A percentile compares a stretch with the other conserved stretches of the same genome.
phyloP scores from a whole-genome alignment of 2,888 invertebrate species.

The Ormyrus pomaceus region DNA sequence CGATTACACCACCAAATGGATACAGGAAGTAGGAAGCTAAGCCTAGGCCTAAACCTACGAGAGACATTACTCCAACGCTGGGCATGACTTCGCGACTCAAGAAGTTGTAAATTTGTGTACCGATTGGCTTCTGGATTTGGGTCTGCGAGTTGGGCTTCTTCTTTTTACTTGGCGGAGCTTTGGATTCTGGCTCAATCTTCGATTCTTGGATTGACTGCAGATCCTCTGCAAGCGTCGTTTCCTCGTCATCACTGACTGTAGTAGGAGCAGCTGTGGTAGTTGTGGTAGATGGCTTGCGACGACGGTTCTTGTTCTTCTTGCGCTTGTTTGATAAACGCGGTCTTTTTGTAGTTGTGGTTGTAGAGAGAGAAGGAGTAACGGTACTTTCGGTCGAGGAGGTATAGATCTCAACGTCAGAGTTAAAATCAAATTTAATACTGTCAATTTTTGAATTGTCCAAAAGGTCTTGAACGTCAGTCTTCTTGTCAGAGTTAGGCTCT shows the following conservation, averaged over 20 bases:
- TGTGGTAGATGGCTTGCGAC: slow-evolving; percentile 78
- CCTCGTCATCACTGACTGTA: slow-evolving; percentile 24
- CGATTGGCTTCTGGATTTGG: slow-evolving; percentile 79
- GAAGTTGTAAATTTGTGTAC: slow-evolving; percentile 86
- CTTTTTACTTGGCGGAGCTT: slow-evolving; percentile 73
- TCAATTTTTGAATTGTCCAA: slow-evolving; percentile 76
- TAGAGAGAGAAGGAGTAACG: slow-evolving; percentile 63
- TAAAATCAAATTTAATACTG: slow-evolving; percentile 67
- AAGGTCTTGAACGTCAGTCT: slow-evolving; percentile 73
- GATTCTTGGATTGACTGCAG: slow-evolving; percentile 69
- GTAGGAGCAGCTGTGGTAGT: slow-evolving; percentile 59
- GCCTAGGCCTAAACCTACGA: slow-evolving; percentile 86
- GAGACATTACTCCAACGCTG: slow-evolving; percentile 84
- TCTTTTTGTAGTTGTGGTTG: slow-evolving; percentile 75
- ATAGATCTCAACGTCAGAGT: slow-evolving; percentile 73
- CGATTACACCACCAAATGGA: slow-evolving; percentile 82
- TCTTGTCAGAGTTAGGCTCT: slow-evolving; percentile 58
- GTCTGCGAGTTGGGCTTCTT: slow-evolving; percentile 73
- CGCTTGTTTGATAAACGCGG: slow-evolving; percentile 76
- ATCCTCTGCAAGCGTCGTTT: slow-evolving; percentile 32
- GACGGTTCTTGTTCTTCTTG: slow-evolving; percentile 78
- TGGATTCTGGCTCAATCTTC: slow-evolving; percentile 73
- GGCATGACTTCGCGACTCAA: slow-evolving; percentile 89
- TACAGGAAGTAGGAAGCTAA: slow-evolving; percentile 87
- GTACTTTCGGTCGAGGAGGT: slow-evolving; percentile 70